These are phyloP conservation scores for Microtus montanus DNA, from an alignment of 2,113 vertebrate species.

Conservation along the genomic window DNA sequence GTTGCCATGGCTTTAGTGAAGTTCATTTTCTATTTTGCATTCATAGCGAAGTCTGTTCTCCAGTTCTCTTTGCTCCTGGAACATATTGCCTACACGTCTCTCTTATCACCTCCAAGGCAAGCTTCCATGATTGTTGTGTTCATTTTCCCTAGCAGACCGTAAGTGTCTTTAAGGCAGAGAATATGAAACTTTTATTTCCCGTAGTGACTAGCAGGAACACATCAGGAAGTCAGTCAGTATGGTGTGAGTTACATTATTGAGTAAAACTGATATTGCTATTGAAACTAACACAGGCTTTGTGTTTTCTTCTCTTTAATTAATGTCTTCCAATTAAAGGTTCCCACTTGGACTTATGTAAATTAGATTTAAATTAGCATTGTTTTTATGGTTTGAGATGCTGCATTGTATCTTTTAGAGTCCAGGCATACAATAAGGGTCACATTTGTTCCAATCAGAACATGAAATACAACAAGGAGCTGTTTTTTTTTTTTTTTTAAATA, in stretches of 20 bases:
- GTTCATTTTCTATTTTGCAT: conserved; percentile 40
- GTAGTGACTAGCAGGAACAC: not conserved
- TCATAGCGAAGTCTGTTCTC: conserved; percentile 4
- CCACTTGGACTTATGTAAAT: conserved; percentile 59
- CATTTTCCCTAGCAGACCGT: conserved; percentile 4
- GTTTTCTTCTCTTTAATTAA: conserved; percentile 22
- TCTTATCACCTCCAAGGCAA: conserved; percentile 6
- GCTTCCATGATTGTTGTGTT: not conserved
- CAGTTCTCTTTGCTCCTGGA: not conserved
- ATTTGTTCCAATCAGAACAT: conserved; percentile 60
- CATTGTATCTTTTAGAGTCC: conserved; percentile 59
- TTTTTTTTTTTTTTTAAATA: not conserved
- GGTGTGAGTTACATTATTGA: conserved; percentile 32
- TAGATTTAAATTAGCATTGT: conserved; percentile 46
- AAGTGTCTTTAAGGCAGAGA: conserved; percentile 28
- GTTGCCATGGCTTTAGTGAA: conserved; percentile 27
- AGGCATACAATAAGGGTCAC: conserved; percentile 31
- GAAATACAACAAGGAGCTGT: conserved; percentile 37
- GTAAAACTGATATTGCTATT: conserved; percentile 32
- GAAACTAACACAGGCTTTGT: not conserved
- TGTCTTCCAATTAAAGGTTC: conserved; percentile 54
- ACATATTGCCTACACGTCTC: not conserved
- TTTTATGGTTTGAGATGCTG: conserved; percentile 31
- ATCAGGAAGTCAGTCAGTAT: conserved; percentile 33
- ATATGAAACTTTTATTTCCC: not conserved